Evolutionary conservation across 2,888 invertebrate genomes (phyloP), one percentile per base, ranked within the genome.

Genomic region (Dermolepida albohirtum): DNA sequence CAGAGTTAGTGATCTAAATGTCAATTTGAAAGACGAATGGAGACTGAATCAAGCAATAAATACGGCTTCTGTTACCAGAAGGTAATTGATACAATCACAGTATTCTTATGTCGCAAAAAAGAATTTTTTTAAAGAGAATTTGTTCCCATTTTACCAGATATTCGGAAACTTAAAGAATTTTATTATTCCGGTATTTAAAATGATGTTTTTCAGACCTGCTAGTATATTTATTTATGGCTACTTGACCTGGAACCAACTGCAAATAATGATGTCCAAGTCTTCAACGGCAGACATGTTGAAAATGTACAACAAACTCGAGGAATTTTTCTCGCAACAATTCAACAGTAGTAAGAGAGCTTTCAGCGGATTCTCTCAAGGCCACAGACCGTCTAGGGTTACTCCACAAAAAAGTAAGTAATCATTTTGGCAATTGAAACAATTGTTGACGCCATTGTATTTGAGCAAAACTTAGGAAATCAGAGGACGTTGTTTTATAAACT

Each of bases 321-420:
- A 98, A 84, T 99, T 99, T 86, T 98, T 99, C 85, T 93, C 95
- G 71, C 97, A 97, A 82, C 98, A 98, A 85, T 96, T 98, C 81
- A 96, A 96, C 82, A 96, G 95, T 74, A 95, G 96, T 80, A 96
- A 95, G 81, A 88, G 97, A 1, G 96, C 96, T 4, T 94, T 97
- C 80, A 83, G 82, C 69, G 80, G 82, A 12, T 82, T 83, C 67
- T 77, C 81, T 22, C 79, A 79, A 47, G 73, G 75, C 5, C 73
- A 77, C 14, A 74, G 80, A 65, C 78, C 78, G 7, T 75, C 80
- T 0, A 75, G 80, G 50, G 77, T 79, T 1, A 78, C 79, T 0
- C 76, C 80, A 7, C 82, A 82, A 64, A 81, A 78, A 77, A 77
- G 80, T 80, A 74, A 73, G 70, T 64, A 14, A 7, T 16, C 17